Percentiles rank a stretch among this genome's conserved stretches.
Evolutionary conservation across 2,888 invertebrate species (phyloP).

Genomic region (Hirtodrosophila alboralis): DNA sequence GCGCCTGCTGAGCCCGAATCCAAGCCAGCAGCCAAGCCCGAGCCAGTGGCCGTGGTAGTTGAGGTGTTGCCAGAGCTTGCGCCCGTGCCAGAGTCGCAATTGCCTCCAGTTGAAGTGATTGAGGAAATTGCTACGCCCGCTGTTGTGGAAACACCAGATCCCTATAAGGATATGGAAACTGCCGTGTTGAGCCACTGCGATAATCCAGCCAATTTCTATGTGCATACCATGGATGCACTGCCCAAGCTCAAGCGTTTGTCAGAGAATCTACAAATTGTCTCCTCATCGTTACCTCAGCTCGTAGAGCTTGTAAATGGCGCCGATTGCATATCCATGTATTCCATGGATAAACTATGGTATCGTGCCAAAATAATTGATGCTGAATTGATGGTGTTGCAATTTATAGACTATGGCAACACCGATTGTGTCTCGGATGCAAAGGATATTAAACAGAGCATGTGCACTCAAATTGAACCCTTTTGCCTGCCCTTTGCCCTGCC

Average conservation of each 20-base stretch:
- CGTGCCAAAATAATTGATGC: constrained; percentile 93
- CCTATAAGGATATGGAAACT: constrained; percentile 82
- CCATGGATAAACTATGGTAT: constrained; percentile 94
- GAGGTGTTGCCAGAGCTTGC: constrained; percentile 3
- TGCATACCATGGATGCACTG: constrained; percentile 87
- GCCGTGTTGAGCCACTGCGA: constrained; percentile 90
- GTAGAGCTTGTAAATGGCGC: constrained; percentile 85
- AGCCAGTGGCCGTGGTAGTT: constrained; percentile 12
- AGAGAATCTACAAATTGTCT: constrained; percentile 87
- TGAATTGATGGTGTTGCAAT: constrained; percentile 90
- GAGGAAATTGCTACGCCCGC: constrained; percentile 27
- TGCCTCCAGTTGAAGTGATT: constrained; percentile 1
- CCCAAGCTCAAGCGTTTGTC: constrained; percentile 87
- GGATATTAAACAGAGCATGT: constrained; percentile 85
- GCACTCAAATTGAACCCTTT: constrained; percentile 85
- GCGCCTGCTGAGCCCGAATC: constrained; percentile 3
- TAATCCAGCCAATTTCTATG: constrained; percentile 90
- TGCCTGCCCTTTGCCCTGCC: constrained; percentile 88
- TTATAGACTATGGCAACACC: constrained; percentile 92
- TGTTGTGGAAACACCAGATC: constrained; percentile 60
- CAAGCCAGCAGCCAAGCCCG: constrained; percentile 8
- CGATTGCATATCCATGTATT: constrained; percentile 91
- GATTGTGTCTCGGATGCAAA: constrained; percentile 89
- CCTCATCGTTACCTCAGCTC: constrained; percentile 85
- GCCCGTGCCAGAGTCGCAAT: constrained; percentile 9